These are phyloP conservation scores for Drosophila sordidula DNA, from an alignment of 2,888 invertebrate genomes.

Conservation along the genomic window DNA sequence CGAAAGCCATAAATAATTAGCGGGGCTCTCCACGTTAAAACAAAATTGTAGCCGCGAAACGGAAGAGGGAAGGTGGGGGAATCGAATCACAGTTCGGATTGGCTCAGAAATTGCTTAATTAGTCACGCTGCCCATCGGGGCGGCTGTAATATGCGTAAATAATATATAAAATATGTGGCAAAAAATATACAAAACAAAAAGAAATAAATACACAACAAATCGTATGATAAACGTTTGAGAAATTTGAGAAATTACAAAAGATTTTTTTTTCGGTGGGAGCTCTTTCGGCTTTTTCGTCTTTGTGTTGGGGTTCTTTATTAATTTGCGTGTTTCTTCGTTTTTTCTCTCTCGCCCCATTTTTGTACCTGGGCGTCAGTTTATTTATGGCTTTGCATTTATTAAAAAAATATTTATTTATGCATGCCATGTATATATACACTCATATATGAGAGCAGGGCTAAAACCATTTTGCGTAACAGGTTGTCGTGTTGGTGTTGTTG, in stretches of 20 bases:
- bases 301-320: conserved; percentile 55
- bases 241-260: conserved; percentile 71
- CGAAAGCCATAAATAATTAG: conserved; percentile 76
- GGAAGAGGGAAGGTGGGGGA: conserved; percentile 5
- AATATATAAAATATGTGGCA: conserved; percentile 74
- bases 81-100: conserved; percentile 49
- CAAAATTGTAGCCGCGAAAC: conserved; percentile 22
- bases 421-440: conserved; percentile 1
- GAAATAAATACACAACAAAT: conserved; percentile 35
- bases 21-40: conserved; percentile 41
- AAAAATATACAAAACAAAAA: conserved; percentile 27
- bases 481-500: conserved; percentile 40
- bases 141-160: conserved; percentile 69
- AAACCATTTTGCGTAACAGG: conserved; percentile 65
- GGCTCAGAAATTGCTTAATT: conserved; percentile 79
- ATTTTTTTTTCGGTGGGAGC: conserved; percentile 32
- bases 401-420: conserved; percentile 40
- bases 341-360: conserved; percentile 36
- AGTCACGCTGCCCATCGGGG: conserved; percentile 62
- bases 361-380: conserved; percentile 71
- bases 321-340: conserved; percentile 41
- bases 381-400: conserved; percentile 79
- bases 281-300: conserved; percentile 41
- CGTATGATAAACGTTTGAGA: conserved; percentile 69
- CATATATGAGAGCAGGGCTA: conserved; percentile 7